phyloP scores from a whole-genome alignment of 2,797 vertebrate species.

The Clamator glandarius region DNA sequence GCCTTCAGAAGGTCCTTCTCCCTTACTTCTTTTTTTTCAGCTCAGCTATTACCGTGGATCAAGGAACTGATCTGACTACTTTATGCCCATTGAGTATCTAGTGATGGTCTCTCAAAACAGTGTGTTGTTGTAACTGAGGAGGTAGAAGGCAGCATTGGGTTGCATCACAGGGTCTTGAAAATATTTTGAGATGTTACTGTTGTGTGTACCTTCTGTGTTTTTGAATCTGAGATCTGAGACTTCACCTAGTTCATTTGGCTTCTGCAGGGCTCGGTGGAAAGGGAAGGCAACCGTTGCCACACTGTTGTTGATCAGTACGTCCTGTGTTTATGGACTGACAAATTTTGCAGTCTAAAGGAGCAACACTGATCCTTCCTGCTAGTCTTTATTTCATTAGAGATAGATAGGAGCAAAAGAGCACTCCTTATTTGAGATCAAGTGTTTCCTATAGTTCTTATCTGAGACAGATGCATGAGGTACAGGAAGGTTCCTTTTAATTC shows the following conservation, averaged over 20 bases:
- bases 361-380: neutral
- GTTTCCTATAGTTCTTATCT: rapidly evolving
- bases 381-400: neutral
- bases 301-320: neutral
- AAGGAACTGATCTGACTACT: neutral
- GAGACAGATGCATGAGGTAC: neutral
- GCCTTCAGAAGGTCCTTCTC: neutral
- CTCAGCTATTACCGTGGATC: neutral
- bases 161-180: neutral
- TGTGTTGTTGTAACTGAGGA: neutral
- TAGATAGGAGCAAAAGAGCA: neutral
- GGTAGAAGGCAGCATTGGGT: neutral
- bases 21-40: neutral
- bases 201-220: neutral
- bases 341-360: neutral
- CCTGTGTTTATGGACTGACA: neutral
- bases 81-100: neutral
- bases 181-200: neutral
- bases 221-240: neutral
- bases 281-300: neutral
- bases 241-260: too few species aligned
- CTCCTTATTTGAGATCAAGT: neutral
- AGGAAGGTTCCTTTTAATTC: neutral
- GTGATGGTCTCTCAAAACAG: neutral
- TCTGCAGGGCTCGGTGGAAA: neutral